These are phyloP conservation scores for Atta cephalotes DNA, from an alignment of 1,140 invertebrate genomes.

Conservation along the genomic window DNA sequence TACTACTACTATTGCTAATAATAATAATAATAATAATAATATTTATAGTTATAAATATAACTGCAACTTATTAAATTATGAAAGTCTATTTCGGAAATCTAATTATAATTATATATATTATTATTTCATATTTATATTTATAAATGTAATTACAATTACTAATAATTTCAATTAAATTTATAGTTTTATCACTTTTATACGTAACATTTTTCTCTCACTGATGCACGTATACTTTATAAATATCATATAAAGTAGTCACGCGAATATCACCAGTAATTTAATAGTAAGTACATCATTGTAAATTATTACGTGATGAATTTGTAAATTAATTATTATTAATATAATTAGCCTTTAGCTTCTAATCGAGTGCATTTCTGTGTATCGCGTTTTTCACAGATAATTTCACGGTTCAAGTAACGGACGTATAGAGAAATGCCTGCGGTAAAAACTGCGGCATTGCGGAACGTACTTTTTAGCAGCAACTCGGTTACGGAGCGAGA, in stretches of 20 bases:
- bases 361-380: not conserved
- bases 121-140: too few species aligned
- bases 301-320: not conserved
- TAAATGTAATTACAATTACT: too few species aligned
- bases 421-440: not conserved
- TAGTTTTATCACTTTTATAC: too few species aligned
- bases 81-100: too few species aligned
- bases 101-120: too few species aligned
- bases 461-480: slow-evolving; percentile 16
- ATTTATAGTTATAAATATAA: too few species aligned
- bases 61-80: too few species aligned
- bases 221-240: not conserved
- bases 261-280: not conserved
- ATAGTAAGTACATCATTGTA: not conserved
- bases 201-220: too few species aligned
- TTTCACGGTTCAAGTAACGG: slow-evolving; percentile 24
- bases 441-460: slow-evolving; percentile 11
- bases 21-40: too few species aligned
- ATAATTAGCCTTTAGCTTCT: slow-evolving; percentile 2
- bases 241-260: not conserved
- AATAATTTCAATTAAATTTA: too few species aligned
- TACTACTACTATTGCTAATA: too few species aligned
- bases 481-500: slow-evolving; percentile 17
- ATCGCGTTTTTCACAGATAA: slow-evolving; percentile 27
- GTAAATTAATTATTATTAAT: too few species aligned